Evolutionary conservation across 92 coral and sea anemone species (phyloP), one percentile per base, ranked within the genome.

Genomic region (Parazoanthus darwini): DNA sequence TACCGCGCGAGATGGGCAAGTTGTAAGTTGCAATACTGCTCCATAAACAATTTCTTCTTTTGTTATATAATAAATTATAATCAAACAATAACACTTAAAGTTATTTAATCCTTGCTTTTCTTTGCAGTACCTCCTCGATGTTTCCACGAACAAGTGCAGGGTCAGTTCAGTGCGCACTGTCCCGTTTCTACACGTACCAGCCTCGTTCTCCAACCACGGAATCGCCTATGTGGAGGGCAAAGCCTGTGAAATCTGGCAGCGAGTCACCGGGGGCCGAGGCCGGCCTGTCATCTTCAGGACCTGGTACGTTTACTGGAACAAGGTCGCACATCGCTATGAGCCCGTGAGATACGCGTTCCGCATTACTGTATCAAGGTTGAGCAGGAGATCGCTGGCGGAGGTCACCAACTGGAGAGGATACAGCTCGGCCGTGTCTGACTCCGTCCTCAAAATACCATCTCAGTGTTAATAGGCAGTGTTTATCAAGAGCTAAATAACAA

Each of bases 291-390:
- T n/a, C 66, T 23, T 44, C 26, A 78, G 66, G 13, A 78, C 65
- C 38, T 78, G 82, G 82, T 78, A 48, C n/a, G 82, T 78, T 35
- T 46, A 78, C 66, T 70, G 75, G 75, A 70, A 70, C 1, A 37
- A 38, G 25, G 9, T 0, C 6, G 75, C 75, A 9, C 14, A 3
- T 0, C 66, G 18, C 1, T 78, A 78, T 22, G 66, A 78, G 33
- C 82, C 82, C 10, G 82, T 78, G 38, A 78, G 39, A 9, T 48
- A 48, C 48, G 38, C 6, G 39, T 78, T 44, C 38, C 20, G 9
- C 35, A 2, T 1, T 18, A 9, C 43, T 42, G 9, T 13, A 5
- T 4, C 25, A n/a, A 14, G 2, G 54, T 1, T 23, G 0, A 3
- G 23, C 25, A 36, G 4, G 51, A 2, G 2, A 2, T 38, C 1